Conservation (phyloP, 2,888 invertebrate species). For the Diaphora mendica region DNA sequence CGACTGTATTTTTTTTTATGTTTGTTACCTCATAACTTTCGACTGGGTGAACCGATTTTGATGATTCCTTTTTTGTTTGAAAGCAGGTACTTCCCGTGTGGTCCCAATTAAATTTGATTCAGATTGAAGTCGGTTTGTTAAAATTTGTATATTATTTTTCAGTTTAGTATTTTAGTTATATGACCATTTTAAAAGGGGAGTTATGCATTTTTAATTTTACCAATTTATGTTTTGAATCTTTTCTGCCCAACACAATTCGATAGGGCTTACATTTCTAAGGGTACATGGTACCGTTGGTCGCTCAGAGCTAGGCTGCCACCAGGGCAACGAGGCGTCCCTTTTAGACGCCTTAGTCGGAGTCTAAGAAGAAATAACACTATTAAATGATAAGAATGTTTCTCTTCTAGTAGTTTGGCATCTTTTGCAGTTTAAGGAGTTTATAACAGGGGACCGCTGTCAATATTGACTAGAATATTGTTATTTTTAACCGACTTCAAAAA, state of each 20-base stretch:
- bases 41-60: too few species aligned
- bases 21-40: too few species aligned
- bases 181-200: too few species aligned
- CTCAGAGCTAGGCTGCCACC: conserved; percentile 5
- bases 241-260: background rate
- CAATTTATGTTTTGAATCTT: background rate
- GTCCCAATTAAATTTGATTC: too few species aligned
- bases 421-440: background rate
- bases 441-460: background rate
- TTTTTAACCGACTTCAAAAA: too few species aligned
- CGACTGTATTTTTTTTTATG: too few species aligned
- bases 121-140: too few species aligned
- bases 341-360: conserved; percentile 1
- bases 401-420: background rate
- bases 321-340: conserved; percentile 5
- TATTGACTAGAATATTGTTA: background rate
- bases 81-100: too few species aligned
- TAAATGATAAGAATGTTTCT: background rate
- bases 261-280: conserved; percentile 1
- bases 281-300: background rate
- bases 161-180: too few species aligned
- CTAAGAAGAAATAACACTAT: background rate
- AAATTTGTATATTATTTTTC: too few species aligned
- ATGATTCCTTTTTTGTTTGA: too few species aligned
- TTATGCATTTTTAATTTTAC: too few species aligned